Conservation (phyloP, 2,113 vertebrate genomes). For the Pituophis catenifer region DNA sequence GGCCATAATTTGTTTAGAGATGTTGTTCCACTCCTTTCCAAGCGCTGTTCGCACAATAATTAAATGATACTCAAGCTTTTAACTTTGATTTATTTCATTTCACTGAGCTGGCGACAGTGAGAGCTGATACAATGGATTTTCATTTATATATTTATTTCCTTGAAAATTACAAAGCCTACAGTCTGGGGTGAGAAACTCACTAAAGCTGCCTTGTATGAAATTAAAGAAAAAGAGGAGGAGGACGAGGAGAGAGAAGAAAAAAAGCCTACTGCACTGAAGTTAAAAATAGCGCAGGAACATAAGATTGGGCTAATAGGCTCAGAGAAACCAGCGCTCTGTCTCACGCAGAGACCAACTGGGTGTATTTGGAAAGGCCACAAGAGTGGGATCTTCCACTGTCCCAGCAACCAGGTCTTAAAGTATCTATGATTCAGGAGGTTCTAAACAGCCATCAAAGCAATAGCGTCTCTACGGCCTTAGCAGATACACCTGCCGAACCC, state of each 20-base stretch:
- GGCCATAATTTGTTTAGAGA: constrained; percentile 86
- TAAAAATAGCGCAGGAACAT: background rate
- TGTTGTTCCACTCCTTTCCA: constrained; percentile 82
- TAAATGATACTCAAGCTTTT: constrained; percentile 85
- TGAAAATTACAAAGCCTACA: constrained; percentile 71
- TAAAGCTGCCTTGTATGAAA: constrained; percentile 48
- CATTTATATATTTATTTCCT: constrained; percentile 62
- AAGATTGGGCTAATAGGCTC: background rate
- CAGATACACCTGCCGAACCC: background rate
- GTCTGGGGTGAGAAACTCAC: constrained; percentile 69
- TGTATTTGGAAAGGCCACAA: background rate
- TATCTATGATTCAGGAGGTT: background rate
- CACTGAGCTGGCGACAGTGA: constrained; percentile 75
- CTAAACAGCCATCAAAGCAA: background rate
- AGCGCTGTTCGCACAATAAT: constrained; percentile 78
- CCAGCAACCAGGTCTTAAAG: background rate
- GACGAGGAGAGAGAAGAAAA: background rate
- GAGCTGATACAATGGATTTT: constrained; percentile 76
- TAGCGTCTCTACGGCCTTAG: background rate
- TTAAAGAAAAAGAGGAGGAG: constrained; percentile 15
- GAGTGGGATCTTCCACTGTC: background rate
- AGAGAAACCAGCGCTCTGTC: background rate
- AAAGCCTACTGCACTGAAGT: constrained; percentile 26
- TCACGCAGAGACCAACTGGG: background rate
- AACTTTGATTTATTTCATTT: constrained; percentile 85